Evolutionary conservation across 2,113 vertebrate genomes (phyloP).

Genomic region (Rhabdomys dilectus): DNA sequence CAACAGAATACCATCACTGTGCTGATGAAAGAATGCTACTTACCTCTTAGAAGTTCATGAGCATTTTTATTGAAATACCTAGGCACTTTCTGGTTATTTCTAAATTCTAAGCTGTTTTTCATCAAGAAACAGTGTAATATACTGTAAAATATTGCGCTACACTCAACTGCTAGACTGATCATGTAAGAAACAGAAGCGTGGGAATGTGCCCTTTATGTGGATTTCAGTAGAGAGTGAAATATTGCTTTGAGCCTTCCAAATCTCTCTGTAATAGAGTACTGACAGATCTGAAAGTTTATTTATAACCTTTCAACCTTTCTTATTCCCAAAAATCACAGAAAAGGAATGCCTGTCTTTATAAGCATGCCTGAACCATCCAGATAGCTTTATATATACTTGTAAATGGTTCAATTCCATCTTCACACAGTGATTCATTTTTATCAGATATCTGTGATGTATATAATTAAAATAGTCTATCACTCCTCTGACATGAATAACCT

Average conservation of each 20-base stretch:
- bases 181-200: slow-evolving; percentile 18
- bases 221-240: slow-evolving; percentile 65
- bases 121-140: not conserved
- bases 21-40: not conserved
- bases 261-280: slow-evolving; percentile 70
- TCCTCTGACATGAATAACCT: slow-evolving; percentile 65
- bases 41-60: not conserved
- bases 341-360: slow-evolving; percentile 38
- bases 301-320: slow-evolving; percentile 67
- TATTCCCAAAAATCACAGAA: slow-evolving; percentile 51
- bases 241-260: slow-evolving; percentile 71
- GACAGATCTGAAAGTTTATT: slow-evolving; percentile 78
- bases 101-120: slow-evolving; percentile 25
- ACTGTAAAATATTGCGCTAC: not conserved
- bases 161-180: slow-evolving; percentile 57
- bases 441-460: slow-evolving; percentile 40
- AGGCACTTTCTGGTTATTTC: slow-evolving; percentile 10
- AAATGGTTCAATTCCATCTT: slow-evolving; percentile 46
- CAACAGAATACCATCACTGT: not conserved
- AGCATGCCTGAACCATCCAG: slow-evolving; percentile 30
- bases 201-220: slow-evolving; percentile 59
- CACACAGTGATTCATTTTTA: slow-evolving; percentile 45
- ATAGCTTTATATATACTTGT: slow-evolving; percentile 52
- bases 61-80: not conserved
- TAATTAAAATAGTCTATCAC: slow-evolving; percentile 78